A percentile compares a stretch with the other conserved stretches of the same genome.
Evolutionary conservation across 2,113 vertebrate genomes (phyloP).

Genomic region (Euleptes europaea): DNA sequence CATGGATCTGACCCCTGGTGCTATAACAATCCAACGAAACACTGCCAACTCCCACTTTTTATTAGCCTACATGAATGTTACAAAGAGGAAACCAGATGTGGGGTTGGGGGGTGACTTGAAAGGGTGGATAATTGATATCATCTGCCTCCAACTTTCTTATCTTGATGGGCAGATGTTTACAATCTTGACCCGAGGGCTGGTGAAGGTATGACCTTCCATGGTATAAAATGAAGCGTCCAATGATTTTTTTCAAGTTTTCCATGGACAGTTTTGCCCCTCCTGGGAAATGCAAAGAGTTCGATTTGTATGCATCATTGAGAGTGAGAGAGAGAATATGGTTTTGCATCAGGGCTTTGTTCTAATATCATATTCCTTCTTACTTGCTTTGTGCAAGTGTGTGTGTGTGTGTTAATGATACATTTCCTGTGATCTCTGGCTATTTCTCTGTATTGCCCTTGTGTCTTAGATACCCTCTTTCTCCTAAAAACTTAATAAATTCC

Average conservation of each 20-base stretch:
- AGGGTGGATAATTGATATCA: conserved; percentile 82
- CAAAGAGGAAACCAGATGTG: conserved; percentile 80
- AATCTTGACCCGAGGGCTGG: conserved; percentile 64
- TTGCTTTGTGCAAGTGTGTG: no score
- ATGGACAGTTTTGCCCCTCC: conserved; percentile 19
- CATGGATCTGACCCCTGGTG: background rate
- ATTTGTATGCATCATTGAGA: background rate
- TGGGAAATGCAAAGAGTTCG: conserved; percentile 45
- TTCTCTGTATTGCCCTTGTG: background rate
- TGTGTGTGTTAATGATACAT: background rate
- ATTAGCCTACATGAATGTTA: conserved; percentile 74
- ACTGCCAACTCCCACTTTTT: conserved; percentile 69
- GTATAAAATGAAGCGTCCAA: conserved; percentile 55
- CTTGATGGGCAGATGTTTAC: conserved; percentile 74
- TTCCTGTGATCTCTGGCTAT: background rate
- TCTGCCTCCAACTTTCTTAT: conserved; percentile 81
- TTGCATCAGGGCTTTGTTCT: no score
- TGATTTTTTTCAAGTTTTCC: conserved; percentile 44
- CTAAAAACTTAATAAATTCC: conserved; percentile 8
- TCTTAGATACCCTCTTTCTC: background rate
- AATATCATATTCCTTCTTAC: no score
- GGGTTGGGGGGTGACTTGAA: conserved; percentile 74
- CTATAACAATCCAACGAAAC: conserved; percentile 9
- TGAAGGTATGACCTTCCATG: conserved; percentile 61
- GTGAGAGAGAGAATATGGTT: no score